Evolutionary conservation across 2,113 vertebrate genomes (phyloP).

Genomic region (Emydocephalus ijimae): DNA sequence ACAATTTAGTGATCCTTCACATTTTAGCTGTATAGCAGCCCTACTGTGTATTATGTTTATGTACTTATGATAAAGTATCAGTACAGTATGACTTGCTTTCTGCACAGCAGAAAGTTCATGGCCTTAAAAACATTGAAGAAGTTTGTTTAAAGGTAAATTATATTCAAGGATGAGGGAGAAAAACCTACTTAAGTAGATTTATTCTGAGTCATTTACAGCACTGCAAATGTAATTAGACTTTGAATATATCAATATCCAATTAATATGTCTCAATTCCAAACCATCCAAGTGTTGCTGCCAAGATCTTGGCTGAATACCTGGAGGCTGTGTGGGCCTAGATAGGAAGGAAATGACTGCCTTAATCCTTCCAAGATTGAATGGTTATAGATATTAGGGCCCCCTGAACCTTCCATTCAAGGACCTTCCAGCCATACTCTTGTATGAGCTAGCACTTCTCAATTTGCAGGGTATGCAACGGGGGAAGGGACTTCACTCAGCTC

Average conservation of each 20-base stretch:
- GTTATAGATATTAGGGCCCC: background rate
- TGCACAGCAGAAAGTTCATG: background rate
- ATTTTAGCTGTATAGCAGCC: background rate
- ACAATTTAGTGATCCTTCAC: background rate
- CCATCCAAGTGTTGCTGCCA: background rate
- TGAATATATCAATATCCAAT: background rate
- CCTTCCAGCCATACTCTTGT: background rate
- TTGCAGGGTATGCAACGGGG: background rate
- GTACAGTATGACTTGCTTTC: background rate
- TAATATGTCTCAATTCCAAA: background rate
- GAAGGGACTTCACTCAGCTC: background rate
- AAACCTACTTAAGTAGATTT: background rate
- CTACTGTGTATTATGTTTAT: background rate
- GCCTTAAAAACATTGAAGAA: background rate
- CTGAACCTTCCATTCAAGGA: background rate
- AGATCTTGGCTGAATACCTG: background rate
- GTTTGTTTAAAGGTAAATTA: background rate
- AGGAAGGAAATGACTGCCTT: background rate
- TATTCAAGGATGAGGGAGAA: background rate
- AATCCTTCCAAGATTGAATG: background rate
- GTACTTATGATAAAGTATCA: background rate
- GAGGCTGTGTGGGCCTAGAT: background rate
- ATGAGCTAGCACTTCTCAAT: background rate
- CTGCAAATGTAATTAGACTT: background rate
- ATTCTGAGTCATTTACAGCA: background rate